A percentile compares a stretch with the other conserved stretches of the same genome.
These are phyloP conservation scores for Halichondria panicea DNA, from an alignment of 37 sponge, comb jelly and placozoan genomes.

Conservation along the genomic window DNA sequence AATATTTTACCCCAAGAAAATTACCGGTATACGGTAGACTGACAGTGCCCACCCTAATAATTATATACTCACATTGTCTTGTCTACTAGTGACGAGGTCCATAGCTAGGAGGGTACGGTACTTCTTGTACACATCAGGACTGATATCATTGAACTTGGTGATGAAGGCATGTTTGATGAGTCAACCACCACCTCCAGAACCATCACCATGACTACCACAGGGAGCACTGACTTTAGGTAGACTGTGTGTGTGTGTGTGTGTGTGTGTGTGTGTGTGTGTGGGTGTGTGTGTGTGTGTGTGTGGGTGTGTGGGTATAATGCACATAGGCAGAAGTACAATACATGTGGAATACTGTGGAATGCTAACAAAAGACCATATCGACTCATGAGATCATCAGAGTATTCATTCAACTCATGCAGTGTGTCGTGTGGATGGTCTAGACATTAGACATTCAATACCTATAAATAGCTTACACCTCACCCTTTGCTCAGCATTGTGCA, in stretches of 20 bases:
- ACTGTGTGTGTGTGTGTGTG: no score
- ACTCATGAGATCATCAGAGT: background rate
- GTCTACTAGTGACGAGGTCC: slow-evolving; percentile 64
- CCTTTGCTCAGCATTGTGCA: no score
- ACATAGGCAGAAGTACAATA: background rate
- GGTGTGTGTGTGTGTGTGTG: slow-evolving; percentile 18
- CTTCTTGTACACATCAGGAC: slow-evolving; percentile 67
- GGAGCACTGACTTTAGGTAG: slow-evolving; percentile 46
- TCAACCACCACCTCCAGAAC: slow-evolving; percentile 87
- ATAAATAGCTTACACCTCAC: no score
- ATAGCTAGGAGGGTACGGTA: slow-evolving; percentile 66
- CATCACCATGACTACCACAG: slow-evolving; percentile 52
- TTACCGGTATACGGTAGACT: background rate
- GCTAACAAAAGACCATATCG: background rate
- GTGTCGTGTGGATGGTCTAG: no score
- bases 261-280: no score
- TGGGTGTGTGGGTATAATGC: background rate
- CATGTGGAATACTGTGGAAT: no score
- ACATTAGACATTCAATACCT: no score
- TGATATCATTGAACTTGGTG: slow-evolving; percentile 94
- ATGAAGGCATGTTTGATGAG: slow-evolving; percentile 98
- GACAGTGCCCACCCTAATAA: background rate
- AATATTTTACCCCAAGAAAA: no score
- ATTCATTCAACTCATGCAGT: background rate
- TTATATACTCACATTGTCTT: slow-evolving; percentile 36